Percentiles rank a stretch among this genome's conserved stretches.
Evolutionary conservation across 2,888 invertebrate genomes (phyloP).

Genomic region (Electrophaes corylata): DNA sequence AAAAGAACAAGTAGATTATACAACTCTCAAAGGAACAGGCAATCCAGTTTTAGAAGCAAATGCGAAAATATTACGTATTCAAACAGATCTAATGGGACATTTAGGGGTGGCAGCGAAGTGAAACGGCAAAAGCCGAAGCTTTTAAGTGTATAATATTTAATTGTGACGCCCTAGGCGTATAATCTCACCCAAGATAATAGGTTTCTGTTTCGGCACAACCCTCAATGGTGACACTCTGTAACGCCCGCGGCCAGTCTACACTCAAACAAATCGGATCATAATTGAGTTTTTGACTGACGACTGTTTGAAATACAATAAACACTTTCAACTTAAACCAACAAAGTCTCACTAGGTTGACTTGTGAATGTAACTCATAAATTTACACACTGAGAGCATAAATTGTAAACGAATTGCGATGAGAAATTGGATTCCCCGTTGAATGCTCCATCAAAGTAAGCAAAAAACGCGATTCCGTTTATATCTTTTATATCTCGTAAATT

Average conservation of each 20-base stretch:
- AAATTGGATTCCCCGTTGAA: constrained; percentile 83
- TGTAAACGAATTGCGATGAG: constrained; percentile 73
- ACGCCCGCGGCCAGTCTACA: constrained; percentile 73
- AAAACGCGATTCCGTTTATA: constrained; percentile 84
- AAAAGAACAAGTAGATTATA: constrained; percentile 84
- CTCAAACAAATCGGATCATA: constrained; percentile 82
- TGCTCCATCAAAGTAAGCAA: constrained; percentile 84
- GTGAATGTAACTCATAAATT: constrained; percentile 56
- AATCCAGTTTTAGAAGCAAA: constrained; percentile 82
- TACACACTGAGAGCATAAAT: constrained; percentile 65
- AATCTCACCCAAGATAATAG: constrained; percentile 85
- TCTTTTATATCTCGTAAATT: constrained; percentile 85
- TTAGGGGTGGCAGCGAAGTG: constrained; percentile 84
- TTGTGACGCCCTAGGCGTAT: constrained; percentile 85
- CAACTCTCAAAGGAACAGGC: constrained; percentile 82
- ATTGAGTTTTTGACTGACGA: constrained; percentile 75
- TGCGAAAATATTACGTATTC: constrained; percentile 85
- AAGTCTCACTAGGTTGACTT: constrained; percentile 39
- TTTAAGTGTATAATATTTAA: constrained; percentile 85
- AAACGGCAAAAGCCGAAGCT: constrained; percentile 85
- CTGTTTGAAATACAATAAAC: constrained; percentile 52
- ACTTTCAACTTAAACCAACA: constrained; percentile 32
- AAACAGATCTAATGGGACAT: constrained; percentile 85
- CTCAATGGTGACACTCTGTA: constrained; percentile 79
- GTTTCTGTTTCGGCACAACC: constrained; percentile 84